These are phyloP conservation scores for Rhabdomys dilectus DNA, from an alignment of 2,113 vertebrate species.

Conservation along the genomic window DNA sequence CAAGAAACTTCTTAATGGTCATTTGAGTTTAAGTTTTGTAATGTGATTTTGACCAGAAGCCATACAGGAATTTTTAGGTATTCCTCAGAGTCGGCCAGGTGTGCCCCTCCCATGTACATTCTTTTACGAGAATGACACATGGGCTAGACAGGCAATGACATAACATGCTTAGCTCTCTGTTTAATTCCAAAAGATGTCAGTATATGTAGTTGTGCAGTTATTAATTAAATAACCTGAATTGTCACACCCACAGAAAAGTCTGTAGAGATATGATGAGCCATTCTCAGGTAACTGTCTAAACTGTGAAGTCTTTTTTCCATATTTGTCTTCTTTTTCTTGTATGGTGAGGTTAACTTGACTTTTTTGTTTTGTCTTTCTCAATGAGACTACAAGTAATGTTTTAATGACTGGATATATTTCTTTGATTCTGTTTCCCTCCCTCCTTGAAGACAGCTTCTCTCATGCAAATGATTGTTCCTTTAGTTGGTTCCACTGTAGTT, in stretches of 20 bases:
- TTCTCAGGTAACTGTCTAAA: neutral
- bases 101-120: neutral
- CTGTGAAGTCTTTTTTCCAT: neutral
- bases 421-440: neutral
- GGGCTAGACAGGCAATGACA: neutral
- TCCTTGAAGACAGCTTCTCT: neutral
- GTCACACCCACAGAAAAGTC: slow-evolving; percentile 30
- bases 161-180: neutral
- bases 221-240: neutral
- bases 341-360: neutral
- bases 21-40: neutral
- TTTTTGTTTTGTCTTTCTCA: neutral
- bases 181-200: slow-evolving; percentile 30
- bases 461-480: neutral
- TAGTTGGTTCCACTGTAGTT: neutral
- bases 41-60: neutral
- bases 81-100: neutral
- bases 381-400: neutral
- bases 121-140: neutral
- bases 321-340: neutral
- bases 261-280: neutral
- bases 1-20: no score
- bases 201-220: neutral
- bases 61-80: neutral
- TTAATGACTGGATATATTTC: neutral